Percentiles rank a stretch among this genome's conserved stretches.
Evolutionary conservation across 2,888 invertebrate species (phyloP).

Genomic region (Spodoptera littoralis): DNA sequence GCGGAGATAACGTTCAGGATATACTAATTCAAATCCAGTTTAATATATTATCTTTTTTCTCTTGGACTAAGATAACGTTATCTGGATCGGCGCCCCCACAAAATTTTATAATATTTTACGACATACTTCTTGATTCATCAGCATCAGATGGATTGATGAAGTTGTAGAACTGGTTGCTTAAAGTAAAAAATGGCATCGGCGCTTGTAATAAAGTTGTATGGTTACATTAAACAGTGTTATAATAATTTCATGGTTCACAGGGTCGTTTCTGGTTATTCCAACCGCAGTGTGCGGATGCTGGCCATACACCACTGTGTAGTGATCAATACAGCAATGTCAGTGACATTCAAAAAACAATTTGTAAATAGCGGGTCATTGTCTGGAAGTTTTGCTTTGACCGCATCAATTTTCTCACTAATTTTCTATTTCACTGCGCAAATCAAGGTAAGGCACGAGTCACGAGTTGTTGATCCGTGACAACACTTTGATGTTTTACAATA

Average conservation of each 20-base stretch:
- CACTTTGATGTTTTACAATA: slow-evolving; percentile 23
- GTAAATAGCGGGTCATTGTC: slow-evolving; percentile 69
- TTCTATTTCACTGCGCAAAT: slow-evolving; percentile 80
- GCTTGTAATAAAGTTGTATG: slow-evolving; percentile 10
- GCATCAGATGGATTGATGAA: slow-evolving; percentile 20
- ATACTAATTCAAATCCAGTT: slow-evolving; percentile 79
- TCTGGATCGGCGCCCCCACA: slow-evolving; percentile 66
- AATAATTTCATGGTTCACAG: slow-evolving; percentile 62
- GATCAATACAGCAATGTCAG: slow-evolving; percentile 62
- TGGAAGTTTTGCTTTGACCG: slow-evolving; percentile 70
- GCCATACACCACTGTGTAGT: slow-evolving; percentile 38
- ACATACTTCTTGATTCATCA: slow-evolving; percentile 56
- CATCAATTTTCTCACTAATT: slow-evolving; percentile 85
- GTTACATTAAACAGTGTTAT: slow-evolving; percentile 24
- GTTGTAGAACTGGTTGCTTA: slow-evolving; percentile 14
- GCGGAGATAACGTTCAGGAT: slow-evolving; percentile 75
- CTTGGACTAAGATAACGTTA: slow-evolving; percentile 72
- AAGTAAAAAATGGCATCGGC: slow-evolving; percentile 9
- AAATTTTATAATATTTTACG: slow-evolving; percentile 62
- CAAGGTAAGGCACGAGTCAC: slow-evolving; percentile 82
- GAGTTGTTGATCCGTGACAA: slow-evolving; percentile 66
- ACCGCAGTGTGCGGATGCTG: slow-evolving; percentile 51
- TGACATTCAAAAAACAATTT: slow-evolving; percentile 74
- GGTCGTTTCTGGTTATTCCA: slow-evolving; percentile 56
- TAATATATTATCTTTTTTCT: slow-evolving; percentile 71